Conservation (phyloP, 2,888 invertebrate species). For the Taphrorychus bicolor region DNA sequence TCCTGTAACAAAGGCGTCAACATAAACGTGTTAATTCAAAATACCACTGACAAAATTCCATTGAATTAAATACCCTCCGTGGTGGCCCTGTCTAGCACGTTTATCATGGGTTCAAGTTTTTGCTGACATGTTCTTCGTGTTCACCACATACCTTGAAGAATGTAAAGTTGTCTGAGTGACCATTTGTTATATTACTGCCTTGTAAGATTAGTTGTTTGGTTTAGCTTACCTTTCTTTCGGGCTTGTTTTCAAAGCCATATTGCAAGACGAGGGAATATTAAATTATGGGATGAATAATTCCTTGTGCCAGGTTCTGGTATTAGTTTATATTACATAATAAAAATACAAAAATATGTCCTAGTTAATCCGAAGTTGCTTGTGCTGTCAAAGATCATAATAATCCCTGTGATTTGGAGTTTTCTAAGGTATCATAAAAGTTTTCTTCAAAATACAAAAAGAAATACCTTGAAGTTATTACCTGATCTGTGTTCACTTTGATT, state of each 20-base stretch:
- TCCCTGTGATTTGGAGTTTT: too few relatives aligned
- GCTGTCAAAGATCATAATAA: too few relatives aligned
- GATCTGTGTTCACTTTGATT: too few relatives aligned
- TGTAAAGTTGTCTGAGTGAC: constrained; percentile 20
- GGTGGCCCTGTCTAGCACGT: constrained; percentile 46
- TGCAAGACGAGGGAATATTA: not conserved
- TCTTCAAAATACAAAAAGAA: too few relatives aligned
- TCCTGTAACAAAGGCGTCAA: not conserved
- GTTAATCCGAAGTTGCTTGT: too few relatives aligned
- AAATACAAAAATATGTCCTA: too few relatives aligned
- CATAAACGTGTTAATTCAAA: not conserved
- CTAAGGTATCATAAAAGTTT: too few relatives aligned
- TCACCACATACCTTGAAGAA: constrained; percentile 26
- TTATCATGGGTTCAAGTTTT: constrained; percentile 44
- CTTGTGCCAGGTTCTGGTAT: too few relatives aligned
- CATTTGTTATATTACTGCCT: constrained; percentile 29
- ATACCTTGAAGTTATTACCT: too few relatives aligned
- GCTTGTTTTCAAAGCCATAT: not conserved
- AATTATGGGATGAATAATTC: too few relatives aligned
- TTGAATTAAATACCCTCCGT: constrained; percentile 46
- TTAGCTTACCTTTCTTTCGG: not conserved
- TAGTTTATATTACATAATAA: too few relatives aligned
- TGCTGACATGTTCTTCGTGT: constrained; percentile 27
- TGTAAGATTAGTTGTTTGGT: constrained; percentile 24
- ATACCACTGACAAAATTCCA: not conserved